Evolutionary conservation across 2,797 vertebrate genomes (phyloP), one percentile per base, ranked within the genome.

Genomic region (Rhinophrynus dorsalis): DNA sequence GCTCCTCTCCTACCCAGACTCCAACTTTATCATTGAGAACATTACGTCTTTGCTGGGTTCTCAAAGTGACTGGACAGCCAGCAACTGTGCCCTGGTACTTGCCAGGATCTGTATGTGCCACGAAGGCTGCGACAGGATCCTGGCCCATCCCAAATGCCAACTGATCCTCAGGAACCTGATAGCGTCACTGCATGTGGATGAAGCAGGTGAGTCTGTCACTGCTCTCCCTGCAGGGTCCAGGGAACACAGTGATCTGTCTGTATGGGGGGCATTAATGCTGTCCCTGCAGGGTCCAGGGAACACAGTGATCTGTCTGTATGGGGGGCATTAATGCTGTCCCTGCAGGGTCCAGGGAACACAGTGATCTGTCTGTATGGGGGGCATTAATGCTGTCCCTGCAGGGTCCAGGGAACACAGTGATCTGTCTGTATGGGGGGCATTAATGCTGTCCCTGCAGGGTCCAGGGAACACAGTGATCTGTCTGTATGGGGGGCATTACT

Each of bases 31-130:
- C 13, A 62, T 84, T 30, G 50, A 74, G 54, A 67, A 74, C 15
- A 66, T 85, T 33, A 66, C 67, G 1, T 33, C 50, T 2, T 77
- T 84, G 35, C 67, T 85, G 61, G 50, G 50, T 12, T 76, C 74
- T 0, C 62, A 57, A 2, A 71, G 15, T 4, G 78, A 78, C 21
- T 75, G 65, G 51, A 59, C 64, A 0, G 74, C 77, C 12, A 84
- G 80, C 68, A 79, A 74, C 9, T 76, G 78, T 1, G 80, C 80
- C 37, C 70, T 84, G 32, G 60, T 79, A n/a, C 68, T 83, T n/a
- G 82, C 82, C n/a, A 56, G 76, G 3, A 73, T 83, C 13, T 75
- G 69, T 4, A 65, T 79, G 56, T 76, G 73, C 27, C 79, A 79
- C 21, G 56, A 37, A 24, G 81, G 77, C 50, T 82, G 81, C 42